Percentiles rank a stretch among this genome's conserved stretches.
Evolutionary conservation across 2,797 vertebrate genomes (phyloP).

Genomic region (Fistularia commersonii): DNA sequence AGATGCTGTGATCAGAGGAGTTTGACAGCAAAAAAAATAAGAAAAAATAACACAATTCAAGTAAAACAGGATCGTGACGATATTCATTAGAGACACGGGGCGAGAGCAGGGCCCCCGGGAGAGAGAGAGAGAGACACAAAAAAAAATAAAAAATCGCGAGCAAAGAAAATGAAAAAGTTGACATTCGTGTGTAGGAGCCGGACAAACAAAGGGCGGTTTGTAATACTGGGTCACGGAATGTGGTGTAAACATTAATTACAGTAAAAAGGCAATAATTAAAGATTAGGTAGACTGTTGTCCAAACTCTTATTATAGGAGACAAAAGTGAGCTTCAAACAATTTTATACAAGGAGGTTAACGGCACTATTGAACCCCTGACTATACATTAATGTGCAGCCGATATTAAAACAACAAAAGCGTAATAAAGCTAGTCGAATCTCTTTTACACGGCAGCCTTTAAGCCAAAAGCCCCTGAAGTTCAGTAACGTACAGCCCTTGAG

Average conservation of each 20-base stretch:
- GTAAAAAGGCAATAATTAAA: conserved; percentile 45
- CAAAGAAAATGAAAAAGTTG: conserved; percentile 4
- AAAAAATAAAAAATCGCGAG: too few relatives aligned
- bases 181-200: conserved; percentile 41
- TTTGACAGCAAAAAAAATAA: conserved; percentile 38
- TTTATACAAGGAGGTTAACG: conserved; percentile 46
- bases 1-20: too few relatives aligned
- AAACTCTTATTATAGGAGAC: conserved; percentile 34
- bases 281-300: conserved; percentile 23
- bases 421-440: conserved; percentile 56
- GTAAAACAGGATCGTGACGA: conserved; percentile 66
- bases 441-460: conserved; percentile 54
- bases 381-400: conserved; percentile 46
- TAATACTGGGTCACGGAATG: conserved; percentile 57
- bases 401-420: conserved; percentile 57
- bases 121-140: too few relatives aligned
- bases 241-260: conserved; percentile 59
- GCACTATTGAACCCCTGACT: conserved; percentile 42
- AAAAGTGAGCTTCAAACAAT: conserved; percentile 40
- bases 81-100: conserved; percentile 9
- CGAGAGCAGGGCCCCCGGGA: conserved; percentile 1
- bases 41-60: too few relatives aligned
- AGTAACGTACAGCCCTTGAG: conserved; percentile 72
- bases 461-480: conserved; percentile 64
- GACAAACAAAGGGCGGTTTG: conserved; percentile 38